Evolutionary conservation across 2,888 invertebrate genomes (phyloP).

Genomic region (Pollenia griseotomentosa): DNA sequence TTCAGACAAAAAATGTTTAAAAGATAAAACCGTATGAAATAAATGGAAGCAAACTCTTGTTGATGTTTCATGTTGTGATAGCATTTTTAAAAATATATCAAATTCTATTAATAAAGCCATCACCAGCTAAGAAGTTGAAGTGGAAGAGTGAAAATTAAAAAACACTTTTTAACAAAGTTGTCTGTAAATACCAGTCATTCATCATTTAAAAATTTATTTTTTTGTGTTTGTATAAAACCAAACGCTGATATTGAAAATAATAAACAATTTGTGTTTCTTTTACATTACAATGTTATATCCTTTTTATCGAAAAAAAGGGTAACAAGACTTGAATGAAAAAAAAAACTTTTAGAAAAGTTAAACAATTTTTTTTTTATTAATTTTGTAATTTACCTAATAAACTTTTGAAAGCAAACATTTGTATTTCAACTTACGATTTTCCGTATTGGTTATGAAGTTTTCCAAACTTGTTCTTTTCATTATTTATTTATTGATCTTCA

Average conservation of each 20-base stretch:
- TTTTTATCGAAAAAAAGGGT: too few species aligned
- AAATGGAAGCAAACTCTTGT: constrained; percentile 32
- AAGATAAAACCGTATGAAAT: constrained; percentile 14
- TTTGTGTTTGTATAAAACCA: not conserved
- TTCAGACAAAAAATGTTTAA: constrained; percentile 18
- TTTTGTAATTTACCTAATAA: too few species aligned
- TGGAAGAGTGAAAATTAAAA: not conserved
- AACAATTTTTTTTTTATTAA: too few species aligned
- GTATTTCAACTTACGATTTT: too few species aligned
- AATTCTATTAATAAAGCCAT: constrained; percentile 53
- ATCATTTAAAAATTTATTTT: not conserved
- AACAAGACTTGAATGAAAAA: too few species aligned
- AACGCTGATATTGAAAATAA: constrained; percentile 31
- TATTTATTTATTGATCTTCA: too few species aligned
- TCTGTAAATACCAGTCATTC: constrained; percentile 37
- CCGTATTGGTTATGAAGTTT: too few species aligned
- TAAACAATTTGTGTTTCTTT: not conserved
- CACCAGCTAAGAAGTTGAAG: not conserved
- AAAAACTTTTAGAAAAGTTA: too few species aligned
- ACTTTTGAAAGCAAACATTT: too few species aligned
- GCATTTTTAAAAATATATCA: constrained; percentile 24
- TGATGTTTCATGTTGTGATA: constrained; percentile 65
- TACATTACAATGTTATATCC: too few species aligned
- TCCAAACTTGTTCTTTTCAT: too few species aligned
- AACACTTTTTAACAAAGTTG: constrained; percentile 49